Base-by-base conservation (phyloP, 64 coral and sea anemone genomes). In the Dendrophyllia cribrosa region DNA sequence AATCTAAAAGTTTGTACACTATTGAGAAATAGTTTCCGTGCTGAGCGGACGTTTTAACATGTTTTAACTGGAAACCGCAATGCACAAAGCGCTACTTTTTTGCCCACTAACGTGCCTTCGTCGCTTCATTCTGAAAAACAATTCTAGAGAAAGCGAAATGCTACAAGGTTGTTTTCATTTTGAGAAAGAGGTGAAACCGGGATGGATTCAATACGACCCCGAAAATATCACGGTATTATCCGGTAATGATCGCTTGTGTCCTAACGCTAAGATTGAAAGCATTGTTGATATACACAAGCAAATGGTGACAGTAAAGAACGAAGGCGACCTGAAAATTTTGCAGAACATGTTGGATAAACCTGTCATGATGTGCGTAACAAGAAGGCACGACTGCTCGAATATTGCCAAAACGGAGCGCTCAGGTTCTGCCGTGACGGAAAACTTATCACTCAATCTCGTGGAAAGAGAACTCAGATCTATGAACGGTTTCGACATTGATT, bases 401-500 rank as follows among this genome's bases (percentile, higher is more conserved):
- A 69, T 25, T 67, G 62, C 61, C 23, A 51, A 76, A 5, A 66
- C 62, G 11, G 19, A 21, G 6, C 1, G 43, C 10, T 65, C 58
- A 21, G 47, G 77, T 48, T 46, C 66, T 4, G 34, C 34, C 34
- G 88, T 17, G 59, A 11, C 11, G 5, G 62, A 58, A n/a, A 50
- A 50, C n/a, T 59, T 78, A 25, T 50, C 73, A 5, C 45, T 76
- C 2, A 76, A 51, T 19, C 73, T 50, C 15, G 1, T 51, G 46
- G 50, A 78, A 58, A 89, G 67, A 79, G 88, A 78, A 43, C 45
- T 89, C 5, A 20, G 24, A 51, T 69, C 49, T 19, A 79, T 78
- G 46, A 79, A 65, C 21, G 88, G 45, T 2, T 89, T 79, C 52
- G 75, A 89, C 22, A 89, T 89, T 43, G 88, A 89, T 65, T 89